Evolutionary conservation across 2,113 vertebrate species (phyloP).

Genomic region (Mobula hypostoma): DNA sequence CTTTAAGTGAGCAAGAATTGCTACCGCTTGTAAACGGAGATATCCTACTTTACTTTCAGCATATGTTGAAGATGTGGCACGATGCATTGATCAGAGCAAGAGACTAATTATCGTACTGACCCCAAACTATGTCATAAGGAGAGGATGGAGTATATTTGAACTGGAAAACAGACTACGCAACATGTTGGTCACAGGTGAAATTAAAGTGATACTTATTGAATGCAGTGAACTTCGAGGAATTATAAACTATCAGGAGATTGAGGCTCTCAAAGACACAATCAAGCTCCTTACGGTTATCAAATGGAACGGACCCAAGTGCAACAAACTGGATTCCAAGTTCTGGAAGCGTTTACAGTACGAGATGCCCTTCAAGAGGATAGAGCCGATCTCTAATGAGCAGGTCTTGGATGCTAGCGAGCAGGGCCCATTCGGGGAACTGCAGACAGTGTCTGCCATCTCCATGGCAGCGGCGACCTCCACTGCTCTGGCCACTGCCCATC

Average conservation of each 20-base stretch:
- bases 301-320: constrained; percentile 92
- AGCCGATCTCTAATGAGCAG: constrained; percentile 84
- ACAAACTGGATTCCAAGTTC: constrained; percentile 96
- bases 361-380: constrained; percentile 95
- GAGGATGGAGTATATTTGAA: constrained; percentile 98
- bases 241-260: constrained; percentile 99
- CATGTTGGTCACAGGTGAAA: constrained; percentile 91
- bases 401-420: constrained; percentile 94
- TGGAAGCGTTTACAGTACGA: constrained; percentile 99
- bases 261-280: constrained; percentile 94
- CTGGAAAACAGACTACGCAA: constrained; percentile 94
- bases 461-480: constrained; percentile 96
- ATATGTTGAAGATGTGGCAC: constrained; percentile 95
- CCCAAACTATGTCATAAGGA: constrained; percentile 90
- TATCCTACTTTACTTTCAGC: constrained; percentile 62
- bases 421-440: constrained; percentile 92
- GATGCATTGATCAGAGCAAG: constrained; percentile 97
- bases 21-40: not conserved
- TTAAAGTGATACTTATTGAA: constrained; percentile 97
- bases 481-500: constrained; percentile 92
- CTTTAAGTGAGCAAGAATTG: not conserved
- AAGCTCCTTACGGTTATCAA: constrained; percentile 96
- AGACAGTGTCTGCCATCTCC: constrained; percentile 93
- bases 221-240: constrained; percentile 91
- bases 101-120: constrained; percentile 97